Evolutionary conservation across 2,888 invertebrate species (phyloP).

Genomic region (Sinotaia quadrata): DNA sequence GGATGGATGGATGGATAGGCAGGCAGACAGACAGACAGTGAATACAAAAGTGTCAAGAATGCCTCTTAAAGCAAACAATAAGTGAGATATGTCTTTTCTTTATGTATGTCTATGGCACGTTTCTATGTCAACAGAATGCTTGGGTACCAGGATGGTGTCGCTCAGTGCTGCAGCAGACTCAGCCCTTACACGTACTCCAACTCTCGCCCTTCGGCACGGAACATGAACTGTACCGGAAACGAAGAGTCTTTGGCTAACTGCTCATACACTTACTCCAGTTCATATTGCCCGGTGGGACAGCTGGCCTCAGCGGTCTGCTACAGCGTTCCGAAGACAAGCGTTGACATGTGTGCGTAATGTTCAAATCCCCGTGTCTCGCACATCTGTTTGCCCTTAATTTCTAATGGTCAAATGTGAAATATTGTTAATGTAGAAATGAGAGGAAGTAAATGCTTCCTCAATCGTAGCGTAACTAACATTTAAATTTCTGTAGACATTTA

Average conservation of each 20-base stretch:
- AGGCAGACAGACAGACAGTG: too few species aligned
- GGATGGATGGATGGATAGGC: background rate
- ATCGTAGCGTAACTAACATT: too few species aligned
- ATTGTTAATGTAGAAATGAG: too few species aligned
- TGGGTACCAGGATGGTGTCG: constrained; percentile 37
- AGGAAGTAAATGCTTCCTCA: too few species aligned
- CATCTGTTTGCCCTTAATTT: too few species aligned
- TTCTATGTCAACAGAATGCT: constrained; percentile 15
- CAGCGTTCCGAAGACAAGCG: constrained; percentile 37
- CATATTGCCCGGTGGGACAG: constrained; percentile 32
- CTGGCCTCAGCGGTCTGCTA: constrained; percentile 51
- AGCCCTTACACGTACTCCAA: constrained; percentile 14
- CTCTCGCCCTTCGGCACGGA: constrained; percentile 12
- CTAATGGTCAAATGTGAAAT: too few species aligned
- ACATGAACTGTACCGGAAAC: constrained; percentile 37
- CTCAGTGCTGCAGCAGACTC: constrained; percentile 23
- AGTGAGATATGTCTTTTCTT: background rate
- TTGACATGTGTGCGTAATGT: constrained; percentile 52
- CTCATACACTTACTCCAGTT: constrained; percentile 20
- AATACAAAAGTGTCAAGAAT: too few species aligned
- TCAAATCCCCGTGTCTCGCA: too few species aligned
- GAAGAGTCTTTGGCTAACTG: constrained; percentile 35
- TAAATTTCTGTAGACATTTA: too few species aligned
- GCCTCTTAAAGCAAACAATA: background rate
- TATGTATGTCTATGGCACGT: background rate